Evolutionary conservation across 2,888 invertebrate species (phyloP), one percentile per base, ranked within the genome.

Genomic region (Nyleta sp.): DNA sequence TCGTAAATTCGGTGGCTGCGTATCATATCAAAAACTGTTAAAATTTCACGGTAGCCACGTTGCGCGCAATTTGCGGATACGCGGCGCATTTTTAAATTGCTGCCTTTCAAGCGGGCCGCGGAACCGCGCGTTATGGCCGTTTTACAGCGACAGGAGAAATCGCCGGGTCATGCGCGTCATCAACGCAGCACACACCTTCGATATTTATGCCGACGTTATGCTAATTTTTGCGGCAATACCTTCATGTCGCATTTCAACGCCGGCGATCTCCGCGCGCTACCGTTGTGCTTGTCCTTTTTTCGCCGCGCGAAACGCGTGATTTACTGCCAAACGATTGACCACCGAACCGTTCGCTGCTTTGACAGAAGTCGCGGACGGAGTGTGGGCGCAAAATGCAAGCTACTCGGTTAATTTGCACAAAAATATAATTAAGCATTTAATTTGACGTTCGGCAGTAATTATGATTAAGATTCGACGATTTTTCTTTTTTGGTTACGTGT

Each of bases 151-250:
- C 80, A 75, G 74, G 75, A 77, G 80, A 68, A 74, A 78, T 79
- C 78, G 81, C 76, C 70, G 80, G 78, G 80, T 78, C 80, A 81
- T 71, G 78, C 76, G 79, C 79, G 75, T 81, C 82, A 80, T 78
- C 79, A 50, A 72, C 62, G 80, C 73, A 82, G 74, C 81, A 80
- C 81, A 80, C 81, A 76, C 82, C 80, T 78, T 81, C 85, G 83
- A 86, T 86, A 86, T 87, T 87, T 87, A 86, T 82, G 85, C 81
- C 86, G 87, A 85, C 86, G 84, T 85, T 83, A 84, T 84, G 85
- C 84, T 85, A 85, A 85, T 84, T 85, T 81, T 71, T 71, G 72
- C 81, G 82, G 83, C 82, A 85, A 86, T 84, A 85, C 83, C 80
- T 83, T 81, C 83, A 81, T 83, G 84, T 83, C 84, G 84, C 83